Percentiles rank a stretch among this genome's conserved stretches.
phyloP scores from a whole-genome alignment of 1,140 invertebrate species.

The Drosophila ananassae region DNA sequence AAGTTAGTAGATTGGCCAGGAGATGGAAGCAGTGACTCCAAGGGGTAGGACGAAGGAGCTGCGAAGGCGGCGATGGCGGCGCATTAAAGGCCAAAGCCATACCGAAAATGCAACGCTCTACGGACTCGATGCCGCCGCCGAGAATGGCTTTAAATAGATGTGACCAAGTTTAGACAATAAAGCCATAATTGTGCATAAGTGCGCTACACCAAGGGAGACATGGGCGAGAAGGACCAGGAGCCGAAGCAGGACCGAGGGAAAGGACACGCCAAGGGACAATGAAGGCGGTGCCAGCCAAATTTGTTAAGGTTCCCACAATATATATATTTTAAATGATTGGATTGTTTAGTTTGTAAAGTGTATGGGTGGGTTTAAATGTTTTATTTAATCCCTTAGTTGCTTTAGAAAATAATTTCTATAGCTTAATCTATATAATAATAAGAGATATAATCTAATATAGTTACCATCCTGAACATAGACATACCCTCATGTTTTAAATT shows the following conservation, averaged over 20 bases:
- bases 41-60: slow-evolving; percentile 13
- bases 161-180: slow-evolving; percentile 82
- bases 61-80: slow-evolving; percentile 58
- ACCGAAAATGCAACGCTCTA: slow-evolving; percentile 75
- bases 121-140: slow-evolving; percentile 22
- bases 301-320: slow-evolving; percentile 39
- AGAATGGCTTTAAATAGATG: slow-evolving; percentile 79
- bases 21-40: neutral
- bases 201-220: slow-evolving; percentile 50
- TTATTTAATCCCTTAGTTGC: too few species aligned
- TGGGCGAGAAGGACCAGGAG: slow-evolving; percentile 26
- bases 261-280: slow-evolving; percentile 7
- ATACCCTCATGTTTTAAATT: neutral
- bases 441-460: too few species aligned
- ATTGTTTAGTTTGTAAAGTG: neutral
- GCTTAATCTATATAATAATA: too few species aligned
- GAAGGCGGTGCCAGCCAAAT: slow-evolving; percentile 22
- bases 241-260: slow-evolving; percentile 3
- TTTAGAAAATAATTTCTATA: too few species aligned
- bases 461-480: too few species aligned
- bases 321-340: neutral
- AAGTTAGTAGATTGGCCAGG: slow-evolving; percentile 4
- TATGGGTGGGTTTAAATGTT: neutral
- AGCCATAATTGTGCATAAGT: slow-evolving; percentile 82
- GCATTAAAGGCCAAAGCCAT: slow-evolving; percentile 68